phyloP scores from a whole-genome alignment of 1,140 invertebrate genomes.

The Habropoda laboriosa region DNA sequence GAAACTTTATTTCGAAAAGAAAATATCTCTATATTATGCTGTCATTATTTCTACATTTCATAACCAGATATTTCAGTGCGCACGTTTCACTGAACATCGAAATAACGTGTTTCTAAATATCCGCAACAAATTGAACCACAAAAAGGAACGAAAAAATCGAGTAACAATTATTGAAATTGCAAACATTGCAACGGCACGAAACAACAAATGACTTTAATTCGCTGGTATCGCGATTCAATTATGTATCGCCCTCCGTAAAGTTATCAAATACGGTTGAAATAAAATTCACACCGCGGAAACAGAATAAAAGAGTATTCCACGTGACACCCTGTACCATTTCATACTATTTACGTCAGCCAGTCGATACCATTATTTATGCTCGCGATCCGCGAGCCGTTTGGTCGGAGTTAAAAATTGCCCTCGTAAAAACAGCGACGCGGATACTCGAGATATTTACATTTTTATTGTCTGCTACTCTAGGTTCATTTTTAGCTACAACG shows the following conservation, averaged over 20 bases:
- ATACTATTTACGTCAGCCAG: conserved; percentile 15
- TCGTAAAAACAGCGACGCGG: neutral
- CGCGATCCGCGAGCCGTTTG: neutral
- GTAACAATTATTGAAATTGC: neutral
- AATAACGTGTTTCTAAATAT: too few relatives aligned
- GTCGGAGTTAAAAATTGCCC: conserved; percentile 15
- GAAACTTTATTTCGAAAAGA: too few relatives aligned
- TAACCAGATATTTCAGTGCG: too few relatives aligned
- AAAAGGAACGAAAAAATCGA: neutral
- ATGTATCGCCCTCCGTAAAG: neutral
- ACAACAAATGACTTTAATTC: neutral
- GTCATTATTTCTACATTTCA: too few relatives aligned
- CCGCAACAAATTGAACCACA: neutral
- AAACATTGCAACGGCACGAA: neutral
- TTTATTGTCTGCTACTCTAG: neutral
- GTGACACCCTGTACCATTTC: neutral
- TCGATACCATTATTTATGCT: conserved; percentile 35
- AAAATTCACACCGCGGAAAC: neutral
- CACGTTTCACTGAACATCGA: too few relatives aligned
- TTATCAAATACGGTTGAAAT: neutral
- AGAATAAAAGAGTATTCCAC: neutral
- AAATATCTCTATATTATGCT: too few relatives aligned
- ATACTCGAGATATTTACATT: neutral
- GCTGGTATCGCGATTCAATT: neutral
- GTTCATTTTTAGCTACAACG: neutral